Evolutionary conservation across 2,797 vertebrate species (phyloP), one percentile per base, ranked within the genome.

Genomic region (Antrozous pallidus): DNA sequence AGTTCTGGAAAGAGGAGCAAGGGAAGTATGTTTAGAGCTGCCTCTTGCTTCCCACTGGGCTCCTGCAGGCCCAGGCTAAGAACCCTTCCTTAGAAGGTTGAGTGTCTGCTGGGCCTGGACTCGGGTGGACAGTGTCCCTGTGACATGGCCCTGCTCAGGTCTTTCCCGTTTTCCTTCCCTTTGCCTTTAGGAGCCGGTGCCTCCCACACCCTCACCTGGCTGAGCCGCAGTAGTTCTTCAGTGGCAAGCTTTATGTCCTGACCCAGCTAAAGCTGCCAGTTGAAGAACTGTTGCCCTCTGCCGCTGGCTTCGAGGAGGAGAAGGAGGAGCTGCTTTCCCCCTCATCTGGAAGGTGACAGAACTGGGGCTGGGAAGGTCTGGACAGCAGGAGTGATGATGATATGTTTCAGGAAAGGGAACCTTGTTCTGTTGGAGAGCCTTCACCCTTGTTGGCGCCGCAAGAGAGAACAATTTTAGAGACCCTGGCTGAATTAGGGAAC

Each of bases 211-310:
- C 1, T 97, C 98, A 98, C 94, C 97, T 99, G 99, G 99, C 99
- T 99, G 98, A 99, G 99, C 98, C 97, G 99, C 99, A 99, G 99
- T 99, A 99, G 99, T 99, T 99, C 99, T 99, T 99, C 99, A 99
- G 99, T 99, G 99, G 99, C 99, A 99, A 99, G 99, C 99, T 99
- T 99, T 99, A 99, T 99, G 99, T 99, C 98, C 98, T 98, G 97
- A 99, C 98, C 98, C 98, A 99, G 98, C 99, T 99, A 99, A 99
- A 99, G 99, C 99, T 99, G 99, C 99, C 99, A 99, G 99, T 99
- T 99, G 99, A 99, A 99, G 99, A 99, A 99, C 99, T 99, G 99
- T 99, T 99, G 99, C 99, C 99, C 98, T 99, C 98, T 98, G 99
- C 99, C 97, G 98, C 98, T 98, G 98, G 98, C 98, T 96, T 98